phyloP scores from a whole-genome alignment of 2,113 vertebrate species.

The Odocoileus hemionus region DNA sequence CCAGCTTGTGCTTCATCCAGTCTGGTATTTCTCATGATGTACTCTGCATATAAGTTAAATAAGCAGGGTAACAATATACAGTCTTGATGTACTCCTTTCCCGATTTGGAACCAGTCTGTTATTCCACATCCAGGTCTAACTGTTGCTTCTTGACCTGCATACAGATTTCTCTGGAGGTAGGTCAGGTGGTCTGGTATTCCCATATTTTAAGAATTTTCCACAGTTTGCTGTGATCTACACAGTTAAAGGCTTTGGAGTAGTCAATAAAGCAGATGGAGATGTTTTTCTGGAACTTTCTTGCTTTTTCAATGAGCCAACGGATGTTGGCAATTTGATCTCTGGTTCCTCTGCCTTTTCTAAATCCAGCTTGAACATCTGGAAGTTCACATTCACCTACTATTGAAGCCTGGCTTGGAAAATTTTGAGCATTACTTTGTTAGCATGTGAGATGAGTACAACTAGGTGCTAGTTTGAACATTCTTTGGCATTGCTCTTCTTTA shows the following conservation, averaged over 20 bases:
- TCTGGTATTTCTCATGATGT: not conserved
- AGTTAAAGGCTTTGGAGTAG: not conserved
- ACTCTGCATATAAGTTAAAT: not conserved
- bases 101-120: not conserved
- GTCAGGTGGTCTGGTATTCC: not conserved
- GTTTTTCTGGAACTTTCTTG: not conserved
- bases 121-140: not conserved
- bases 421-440: not conserved
- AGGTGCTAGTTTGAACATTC: accelerated
- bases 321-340: not conserved
- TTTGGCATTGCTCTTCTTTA: not conserved
- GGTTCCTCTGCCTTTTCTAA: not conserved
- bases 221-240: not conserved
- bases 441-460: not conserved
- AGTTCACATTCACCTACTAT: accelerated
- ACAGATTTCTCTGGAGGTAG: not conserved
- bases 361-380: not conserved
- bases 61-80: not conserved
- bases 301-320: not conserved
- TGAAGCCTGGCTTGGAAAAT: not conserved
- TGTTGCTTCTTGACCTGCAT: not conserved
- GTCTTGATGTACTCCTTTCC: not conserved
- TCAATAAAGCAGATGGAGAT: not conserved
- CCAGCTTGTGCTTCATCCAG: not conserved
- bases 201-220: not conserved